Base-by-base conservation (phyloP, 30 jellyfish, hydroid and myxozoan species). In the Cassiopea andromeda region DNA sequence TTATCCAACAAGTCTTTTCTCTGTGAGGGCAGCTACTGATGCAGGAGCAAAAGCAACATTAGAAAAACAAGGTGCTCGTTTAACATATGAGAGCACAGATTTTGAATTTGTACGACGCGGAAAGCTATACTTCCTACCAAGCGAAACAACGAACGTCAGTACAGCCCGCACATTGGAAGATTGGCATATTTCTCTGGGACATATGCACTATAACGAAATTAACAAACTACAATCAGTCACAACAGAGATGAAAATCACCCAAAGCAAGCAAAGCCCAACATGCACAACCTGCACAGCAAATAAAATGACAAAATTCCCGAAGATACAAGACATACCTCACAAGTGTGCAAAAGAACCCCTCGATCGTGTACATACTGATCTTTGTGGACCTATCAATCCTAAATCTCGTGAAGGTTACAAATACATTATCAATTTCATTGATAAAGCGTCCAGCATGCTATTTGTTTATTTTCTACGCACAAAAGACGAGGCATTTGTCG, bases 11-110 rank as follows among this genome's bases (percentile, higher is more conserved):
- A 86, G 94, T 47, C 89, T 86, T 18, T 86, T 86, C 73, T 86
- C 90, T 18, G 94, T 86, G 7, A 67, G 82, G 4, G 89, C 90
- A 86, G 94, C 94, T 19, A 86, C 94, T 5, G 94, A 77, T 46
- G 46, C 47, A 46, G 89, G 89, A 67, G 94, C 94, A 59, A 75
- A 58, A 1, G 50, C 75, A 19, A 10, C 75, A 4, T 86, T 86
- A 58, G 54, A 80, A 27, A 19, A 86, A 60, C n/a, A 46, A 15
- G 48, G 67, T 9, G 89, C 94, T 44, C 13, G 74, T 14, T 77
- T 87, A 27, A 77, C 54, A 18, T 12, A 80, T 2, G 73, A 72
- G 50, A 60, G 60, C 16, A 75, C 90, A 6, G 45, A 72, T 27
- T 86, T 86, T 76, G 73, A 86, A 10, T 43, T 86, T 14, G 77